phyloP scores from a whole-genome alignment of 2,797 vertebrate species.

The Steatocranus sp. region DNA sequence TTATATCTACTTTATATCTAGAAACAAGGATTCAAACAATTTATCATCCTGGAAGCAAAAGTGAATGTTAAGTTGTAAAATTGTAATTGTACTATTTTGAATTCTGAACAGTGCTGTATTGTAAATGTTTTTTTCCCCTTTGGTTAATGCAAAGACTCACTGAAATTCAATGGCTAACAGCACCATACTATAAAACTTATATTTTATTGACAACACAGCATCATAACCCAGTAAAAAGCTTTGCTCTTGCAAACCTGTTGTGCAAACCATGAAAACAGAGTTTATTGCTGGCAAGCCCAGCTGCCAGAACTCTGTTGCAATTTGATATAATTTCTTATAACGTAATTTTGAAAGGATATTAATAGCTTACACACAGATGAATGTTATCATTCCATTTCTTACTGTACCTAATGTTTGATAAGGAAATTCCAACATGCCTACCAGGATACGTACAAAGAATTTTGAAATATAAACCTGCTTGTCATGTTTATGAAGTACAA shows the following conservation, averaged over 20 bases:
- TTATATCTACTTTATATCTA: neutral
- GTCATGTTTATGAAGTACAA: neutral
- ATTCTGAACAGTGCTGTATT: fast-evolving
- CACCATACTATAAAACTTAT: fast-evolving
- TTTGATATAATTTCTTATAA: neutral
- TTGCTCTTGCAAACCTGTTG: neutral
- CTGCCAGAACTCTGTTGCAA: neutral
- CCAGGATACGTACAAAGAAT: neutral
- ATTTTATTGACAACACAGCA: neutral
- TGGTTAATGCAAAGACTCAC: neutral
- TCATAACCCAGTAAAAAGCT: neutral
- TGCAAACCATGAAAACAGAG: neutral
- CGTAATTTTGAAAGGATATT: neutral
- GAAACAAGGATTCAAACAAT: neutral
- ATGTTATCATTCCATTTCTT: neutral
- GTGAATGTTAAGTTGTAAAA: neutral
- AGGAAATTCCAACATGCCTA: neutral
- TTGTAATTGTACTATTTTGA: fast-evolving
- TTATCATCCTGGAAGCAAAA: neutral
- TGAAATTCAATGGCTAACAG: neutral
- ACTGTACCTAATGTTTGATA: neutral
- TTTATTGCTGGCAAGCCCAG: neutral
- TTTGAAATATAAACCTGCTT: neutral
- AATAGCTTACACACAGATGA: neutral
- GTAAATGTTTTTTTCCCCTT: fast-evolving